phyloP scores from a whole-genome alignment of 2,888 invertebrate genomes.

The Heliconius hortense region DNA sequence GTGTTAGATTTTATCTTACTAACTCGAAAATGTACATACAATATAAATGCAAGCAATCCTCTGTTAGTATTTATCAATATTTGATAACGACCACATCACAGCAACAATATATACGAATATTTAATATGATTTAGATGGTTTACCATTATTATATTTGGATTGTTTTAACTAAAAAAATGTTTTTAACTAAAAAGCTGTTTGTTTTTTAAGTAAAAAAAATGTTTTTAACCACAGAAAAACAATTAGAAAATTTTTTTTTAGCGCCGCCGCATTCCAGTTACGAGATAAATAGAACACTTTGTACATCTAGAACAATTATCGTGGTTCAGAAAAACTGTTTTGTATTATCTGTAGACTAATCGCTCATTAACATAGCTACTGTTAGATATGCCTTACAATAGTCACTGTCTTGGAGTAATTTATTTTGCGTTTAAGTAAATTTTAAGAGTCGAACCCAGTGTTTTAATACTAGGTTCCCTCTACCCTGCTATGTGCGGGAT shows the following conservation, averaged over 20 bases:
- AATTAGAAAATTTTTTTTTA: constrained; percentile 28
- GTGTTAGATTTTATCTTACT: not conserved
- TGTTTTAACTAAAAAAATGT: too few species aligned
- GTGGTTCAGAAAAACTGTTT: constrained; percentile 46
- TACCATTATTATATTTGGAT: too few species aligned
- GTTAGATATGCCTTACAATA: constrained; percentile 11
- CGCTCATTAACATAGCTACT: constrained; percentile 22
- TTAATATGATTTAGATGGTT: not conserved
- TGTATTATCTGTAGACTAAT: constrained; percentile 37
- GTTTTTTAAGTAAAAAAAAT: too few species aligned
- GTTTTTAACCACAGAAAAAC: not conserved
- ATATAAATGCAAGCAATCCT: too few species aligned
- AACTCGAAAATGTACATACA: too few species aligned
- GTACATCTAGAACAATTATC: constrained; percentile 47
- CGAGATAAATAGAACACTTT: constrained; percentile 40
- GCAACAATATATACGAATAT: not conserved
- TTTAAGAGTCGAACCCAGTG: not conserved
- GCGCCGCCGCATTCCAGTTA: constrained; percentile 43
- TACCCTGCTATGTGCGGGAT: too few species aligned
- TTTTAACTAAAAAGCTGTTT: too few species aligned
- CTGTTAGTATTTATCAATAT: not conserved
- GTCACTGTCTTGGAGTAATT: not conserved
- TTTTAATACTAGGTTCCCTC: too few species aligned
- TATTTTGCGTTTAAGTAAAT: not conserved
- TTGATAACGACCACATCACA: not conserved